A percentile compares a stretch with the other conserved stretches of the same genome.
These are phyloP conservation scores for Macroglossus sobrinus DNA, from an alignment of 2,113 vertebrate species.

Conservation along the genomic window DNA sequence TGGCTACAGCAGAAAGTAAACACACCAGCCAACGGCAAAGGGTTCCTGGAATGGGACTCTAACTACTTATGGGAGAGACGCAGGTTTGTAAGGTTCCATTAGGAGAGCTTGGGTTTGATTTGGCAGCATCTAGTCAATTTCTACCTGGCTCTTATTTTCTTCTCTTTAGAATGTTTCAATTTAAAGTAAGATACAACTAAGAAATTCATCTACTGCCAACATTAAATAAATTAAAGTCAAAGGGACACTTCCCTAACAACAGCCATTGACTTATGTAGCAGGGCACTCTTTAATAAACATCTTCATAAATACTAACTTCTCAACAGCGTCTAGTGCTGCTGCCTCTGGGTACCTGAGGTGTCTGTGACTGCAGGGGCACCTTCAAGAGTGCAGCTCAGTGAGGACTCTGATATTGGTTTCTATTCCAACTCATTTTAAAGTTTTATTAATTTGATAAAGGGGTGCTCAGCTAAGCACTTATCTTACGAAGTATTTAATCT, in stretches of 20 bases:
- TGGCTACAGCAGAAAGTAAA: constrained; percentile 64
- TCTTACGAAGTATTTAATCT: constrained; percentile 53
- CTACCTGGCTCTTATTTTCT: constrained; percentile 38
- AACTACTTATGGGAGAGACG: constrained; percentile 20
- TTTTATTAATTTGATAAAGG: constrained; percentile 1
- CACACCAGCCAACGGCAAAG: constrained; percentile 57
- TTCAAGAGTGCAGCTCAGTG: background rate
- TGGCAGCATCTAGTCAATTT: constrained; percentile 44
- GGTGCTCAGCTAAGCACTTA: constrained; percentile 25
- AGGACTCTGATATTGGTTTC: background rate
- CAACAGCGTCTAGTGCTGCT: constrained; percentile 10
- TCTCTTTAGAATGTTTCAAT: constrained; percentile 41
- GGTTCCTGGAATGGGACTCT: background rate
- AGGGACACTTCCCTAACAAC: constrained; percentile 35
- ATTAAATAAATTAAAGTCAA: constrained; percentile 61
- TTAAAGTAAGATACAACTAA: constrained; percentile 47
- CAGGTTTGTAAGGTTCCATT: background rate
- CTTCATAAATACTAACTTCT: constrained; percentile 11
- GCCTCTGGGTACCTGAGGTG: constrained; percentile 32
- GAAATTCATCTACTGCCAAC: constrained; percentile 32
- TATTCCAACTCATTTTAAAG: background rate
- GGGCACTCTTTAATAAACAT: constrained; percentile 19
- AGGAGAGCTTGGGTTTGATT: constrained; percentile 21
- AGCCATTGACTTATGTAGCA: background rate
- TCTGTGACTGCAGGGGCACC: background rate